Evolutionary conservation across 2,113 vertebrate genomes (phyloP), one percentile per base, ranked within the genome.

Genomic region (Scomber japonicus): DNA sequence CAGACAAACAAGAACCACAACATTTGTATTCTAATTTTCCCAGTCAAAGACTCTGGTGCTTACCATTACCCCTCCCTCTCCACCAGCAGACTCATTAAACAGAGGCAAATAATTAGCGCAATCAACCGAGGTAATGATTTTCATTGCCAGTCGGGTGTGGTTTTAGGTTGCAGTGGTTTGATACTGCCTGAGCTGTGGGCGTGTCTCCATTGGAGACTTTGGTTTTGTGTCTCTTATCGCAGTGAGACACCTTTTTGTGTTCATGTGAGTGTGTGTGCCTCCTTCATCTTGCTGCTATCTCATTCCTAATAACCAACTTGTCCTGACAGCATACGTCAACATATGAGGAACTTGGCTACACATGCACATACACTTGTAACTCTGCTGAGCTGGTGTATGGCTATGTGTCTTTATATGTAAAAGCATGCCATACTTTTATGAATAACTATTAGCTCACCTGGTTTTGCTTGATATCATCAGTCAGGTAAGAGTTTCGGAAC

Each of bases 381-480:
- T 0, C 64, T 70, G 45, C 56, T 15, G 64, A 21, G 75, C 31
- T 19, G 30, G 56, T 35, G 48, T 70, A 45, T 56, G 31, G 15
- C 60, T 57, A 13, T 44, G 46, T 45, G 35, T 12, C 19, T 24
- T 11, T 11, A 1, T 8, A 24, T 60, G 21, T 19, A 46, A 24
- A 69, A 17, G 13, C 5, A 21, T 48, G 50, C 3, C 40, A 12
- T 14, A n/a, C 15, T 31, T 48, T 81, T 63, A 19, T 19, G 10
- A 16, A 69, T 17, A 0, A 17, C 19, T 10, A 44, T 50, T n/a
- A 49, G 72, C 88, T 93, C 92, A 98, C 98, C 96, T 98, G 97
- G 94, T 97, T 99, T 88, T 96, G 97, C 94, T 99, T 99, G 91
- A 98, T 95, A 90, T 99, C 97, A 91, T 99, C 98, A 78, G 95